Evolutionary conservation across 2,888 invertebrate genomes (phyloP), one percentile per base, ranked within the genome.

Genomic region (Zele albiditarsus): DNA sequence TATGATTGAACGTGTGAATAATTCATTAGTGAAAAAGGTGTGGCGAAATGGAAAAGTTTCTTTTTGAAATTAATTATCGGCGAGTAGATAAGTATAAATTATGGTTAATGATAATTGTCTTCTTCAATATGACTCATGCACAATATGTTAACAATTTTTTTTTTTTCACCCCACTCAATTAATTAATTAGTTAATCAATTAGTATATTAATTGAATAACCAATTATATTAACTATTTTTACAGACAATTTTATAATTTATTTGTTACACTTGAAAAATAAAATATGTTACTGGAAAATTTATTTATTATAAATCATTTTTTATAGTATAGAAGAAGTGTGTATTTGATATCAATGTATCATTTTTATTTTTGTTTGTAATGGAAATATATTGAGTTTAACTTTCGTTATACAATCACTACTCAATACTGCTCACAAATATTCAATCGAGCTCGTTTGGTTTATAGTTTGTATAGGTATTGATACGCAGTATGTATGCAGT

Each of bases 1-100:
- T 38, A 38, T 46, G 46, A 46, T 46, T 46, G 46, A n/a, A 53
- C 10, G 53, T 53, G 53, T 53, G n/a, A 53, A 53, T 53, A 20
- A 53, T 53, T 53, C 20, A 53, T 53, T 53, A 53, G 53, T 53
- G 20, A 20, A n/a, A 53, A 53, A 53, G 53, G 53, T 53, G 53
- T 53, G 53, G 53, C 53, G n/a, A 53, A 53, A 53, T 53, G 53
- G 20, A 20, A 20, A 20, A 53, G 53, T 20, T 53, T 20, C 20
- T 53, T 20, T 53, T 53, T 20, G 6, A 53, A 53, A 53, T 53
- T 53, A 53, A 53, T 53, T 53, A 53, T 53, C 8, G n/a, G 53
- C 2, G 4, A 53, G 53, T 6, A 53, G 53, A 53, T 20, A 53
- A 53, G 5, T 53, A 46, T 16, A 14, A 46, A n/a, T 16, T n/a